Evolutionary conservation across 2,797 vertebrate genomes (phyloP).

Genomic region (Phrynocephalus guinanensis): DNA sequence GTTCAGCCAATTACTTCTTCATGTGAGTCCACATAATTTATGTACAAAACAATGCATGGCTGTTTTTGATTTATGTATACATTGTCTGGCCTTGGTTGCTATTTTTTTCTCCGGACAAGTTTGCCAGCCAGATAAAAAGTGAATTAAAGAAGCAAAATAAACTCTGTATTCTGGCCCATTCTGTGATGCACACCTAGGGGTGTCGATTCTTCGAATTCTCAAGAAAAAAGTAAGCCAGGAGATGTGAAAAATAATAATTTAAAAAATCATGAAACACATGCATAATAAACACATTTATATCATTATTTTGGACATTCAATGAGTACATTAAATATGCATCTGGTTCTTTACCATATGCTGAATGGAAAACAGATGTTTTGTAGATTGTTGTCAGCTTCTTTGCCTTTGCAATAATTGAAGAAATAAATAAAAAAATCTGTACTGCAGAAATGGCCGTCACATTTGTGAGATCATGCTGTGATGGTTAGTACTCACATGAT

Average conservation of each 20-base stretch:
- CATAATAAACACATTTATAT: not conserved
- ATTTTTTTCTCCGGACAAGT: not conserved
- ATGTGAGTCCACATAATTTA: not conserved
- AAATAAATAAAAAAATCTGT: not conserved
- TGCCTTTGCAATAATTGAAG: not conserved
- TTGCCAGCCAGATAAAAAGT: not conserved
- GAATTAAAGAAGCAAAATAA: not conserved
- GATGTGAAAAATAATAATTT: conserved; percentile 3
- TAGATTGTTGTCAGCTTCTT: not conserved
- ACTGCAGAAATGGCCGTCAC: not conserved
- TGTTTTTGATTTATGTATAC: not conserved
- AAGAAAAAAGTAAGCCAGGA: not conserved
- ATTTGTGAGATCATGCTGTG: not conserved
- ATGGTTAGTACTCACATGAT: not conserved
- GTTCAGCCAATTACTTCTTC: not conserved
- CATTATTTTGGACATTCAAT: conserved; percentile 8
- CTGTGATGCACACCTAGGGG: not conserved
- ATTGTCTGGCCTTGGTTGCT: not conserved
- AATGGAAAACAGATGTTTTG: conserved; percentile 14
- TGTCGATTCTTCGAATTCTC: not conserved
- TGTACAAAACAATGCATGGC: not conserved
- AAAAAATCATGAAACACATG: conserved; percentile 2
- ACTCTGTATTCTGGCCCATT: not conserved
- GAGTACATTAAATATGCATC: conserved; percentile 13
- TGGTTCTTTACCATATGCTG: conserved; percentile 28